A percentile compares a stretch with the other conserved stretches of the same genome.
phyloP scores from a whole-genome alignment of 2,113 vertebrate genomes.

The Rhabdornis inornatus region DNA sequence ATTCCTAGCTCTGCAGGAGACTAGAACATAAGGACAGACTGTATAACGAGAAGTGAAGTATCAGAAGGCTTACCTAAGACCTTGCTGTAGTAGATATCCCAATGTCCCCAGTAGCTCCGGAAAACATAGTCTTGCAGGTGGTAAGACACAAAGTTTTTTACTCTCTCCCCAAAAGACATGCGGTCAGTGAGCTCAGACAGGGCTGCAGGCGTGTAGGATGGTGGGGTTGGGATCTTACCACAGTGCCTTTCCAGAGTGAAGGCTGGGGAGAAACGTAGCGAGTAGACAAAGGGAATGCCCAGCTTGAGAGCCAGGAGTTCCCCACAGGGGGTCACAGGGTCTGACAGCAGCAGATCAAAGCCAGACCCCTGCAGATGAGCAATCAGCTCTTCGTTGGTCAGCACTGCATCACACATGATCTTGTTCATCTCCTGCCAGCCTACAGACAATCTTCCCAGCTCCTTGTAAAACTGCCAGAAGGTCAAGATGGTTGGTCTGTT shows the following conservation, averaged over 20 bases:
- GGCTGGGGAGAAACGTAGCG: conserved; percentile 70
- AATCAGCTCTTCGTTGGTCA: conserved; percentile 65
- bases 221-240: conserved; percentile 69
- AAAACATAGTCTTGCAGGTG: conserved; percentile 71
- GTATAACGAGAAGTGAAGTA: not conserved
- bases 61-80: conserved; percentile 69
- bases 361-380: conserved; percentile 40
- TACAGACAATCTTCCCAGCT: conserved; percentile 47
- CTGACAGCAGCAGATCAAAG: conserved; percentile 71
- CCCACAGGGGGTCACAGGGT: conserved; percentile 68
- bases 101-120: conserved; percentile 67
- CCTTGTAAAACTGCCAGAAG: conserved; percentile 68
- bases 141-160: conserved; percentile 73
- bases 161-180: conserved; percentile 72
- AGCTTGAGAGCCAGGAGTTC: conserved; percentile 74
- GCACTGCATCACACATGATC: conserved; percentile 60
- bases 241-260: conserved; percentile 74
- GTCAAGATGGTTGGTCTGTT: conserved; percentile 65
- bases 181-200: conserved; percentile 75
- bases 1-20: not conserved
- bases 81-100: conserved; percentile 73
- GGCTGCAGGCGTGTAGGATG: conserved; percentile 62
- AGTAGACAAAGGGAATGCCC: conserved; percentile 72
- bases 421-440: conserved; percentile 21
- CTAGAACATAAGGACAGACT: not conserved